Conservation (phyloP, 2,113 vertebrate species). For the Irena cyanogastra region DNA sequence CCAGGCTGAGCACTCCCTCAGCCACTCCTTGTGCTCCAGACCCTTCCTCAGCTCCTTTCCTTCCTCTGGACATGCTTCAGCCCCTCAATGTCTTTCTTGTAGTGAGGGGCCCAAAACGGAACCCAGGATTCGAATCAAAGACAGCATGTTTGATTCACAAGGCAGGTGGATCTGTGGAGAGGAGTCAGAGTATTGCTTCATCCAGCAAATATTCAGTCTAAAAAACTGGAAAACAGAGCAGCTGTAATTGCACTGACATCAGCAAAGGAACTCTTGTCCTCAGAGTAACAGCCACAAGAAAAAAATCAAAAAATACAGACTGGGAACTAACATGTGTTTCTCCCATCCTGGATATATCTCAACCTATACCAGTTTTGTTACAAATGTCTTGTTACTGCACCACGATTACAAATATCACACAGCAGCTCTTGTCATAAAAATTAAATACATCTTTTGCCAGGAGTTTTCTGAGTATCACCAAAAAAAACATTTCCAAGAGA, state of each 20-base stretch:
- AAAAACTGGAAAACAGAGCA: not conserved
- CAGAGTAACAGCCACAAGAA: not conserved
- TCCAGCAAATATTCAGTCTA: not conserved
- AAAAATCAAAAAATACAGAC: not conserved
- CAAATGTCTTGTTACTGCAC: not conserved
- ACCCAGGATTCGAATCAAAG: not conserved
- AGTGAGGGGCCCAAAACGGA: not conserved
- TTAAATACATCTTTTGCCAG: not conserved
- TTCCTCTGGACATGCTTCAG: not conserved
- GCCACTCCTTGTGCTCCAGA: not conserved
- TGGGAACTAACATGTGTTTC: not conserved
- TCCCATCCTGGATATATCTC: not conserved
- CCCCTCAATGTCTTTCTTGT: not conserved
- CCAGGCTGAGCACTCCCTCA: not conserved
- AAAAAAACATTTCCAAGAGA: not conserved
- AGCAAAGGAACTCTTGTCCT: not conserved
- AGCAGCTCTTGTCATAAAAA: not conserved
- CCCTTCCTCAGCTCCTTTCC: not conserved
- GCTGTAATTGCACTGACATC: slow-evolving; percentile 12
- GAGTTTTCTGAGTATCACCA: not conserved
- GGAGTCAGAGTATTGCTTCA: not conserved
- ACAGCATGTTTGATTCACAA: not conserved
- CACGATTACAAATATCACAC: not conserved
- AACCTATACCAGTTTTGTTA: not conserved
- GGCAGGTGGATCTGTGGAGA: not conserved